phyloP scores from a whole-genome alignment of 2,888 invertebrate species.

The Malthinus flaveolus region DNA sequence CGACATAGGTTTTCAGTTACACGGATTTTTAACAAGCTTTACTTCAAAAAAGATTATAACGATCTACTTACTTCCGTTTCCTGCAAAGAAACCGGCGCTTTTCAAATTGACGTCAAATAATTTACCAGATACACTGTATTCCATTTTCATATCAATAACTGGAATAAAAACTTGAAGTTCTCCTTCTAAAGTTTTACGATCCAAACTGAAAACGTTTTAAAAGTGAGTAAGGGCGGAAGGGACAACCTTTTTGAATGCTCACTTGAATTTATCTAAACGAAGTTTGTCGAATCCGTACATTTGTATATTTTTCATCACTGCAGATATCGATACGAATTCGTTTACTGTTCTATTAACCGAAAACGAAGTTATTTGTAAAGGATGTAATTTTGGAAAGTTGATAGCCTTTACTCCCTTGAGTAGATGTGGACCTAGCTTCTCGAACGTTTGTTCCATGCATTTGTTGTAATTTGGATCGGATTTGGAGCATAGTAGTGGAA shows the following conservation, averaged over 20 bases:
- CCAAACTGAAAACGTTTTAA: constrained; percentile 45
- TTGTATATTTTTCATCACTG: constrained; percentile 66
- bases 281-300: constrained; percentile 56
- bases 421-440: constrained; percentile 61
- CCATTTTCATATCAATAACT: constrained; percentile 54
- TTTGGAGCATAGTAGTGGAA: constrained; percentile 65
- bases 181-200: constrained; percentile 54
- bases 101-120: constrained; percentile 56
- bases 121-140: constrained; percentile 60
- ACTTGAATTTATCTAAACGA: not conserved
- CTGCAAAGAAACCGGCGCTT: constrained; percentile 58
- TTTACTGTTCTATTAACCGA: constrained; percentile 67
- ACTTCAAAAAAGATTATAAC: too few species aligned
- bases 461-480: constrained; percentile 64
- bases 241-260: not conserved
- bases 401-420: constrained; percentile 68
- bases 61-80: constrained; percentile 59
- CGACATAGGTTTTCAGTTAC: too few species aligned
- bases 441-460: constrained; percentile 66
- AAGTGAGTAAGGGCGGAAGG: not conserved
- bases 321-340: constrained; percentile 68
- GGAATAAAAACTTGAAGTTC: constrained; percentile 55
- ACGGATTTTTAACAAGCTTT: too few species aligned
- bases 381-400: constrained; percentile 71
- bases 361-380: constrained; percentile 68